Percentiles rank a stretch among this genome's conserved stretches.
phyloP scores from a whole-genome alignment of 2,113 vertebrate species.

The Cyanistes caeruleus region DNA sequence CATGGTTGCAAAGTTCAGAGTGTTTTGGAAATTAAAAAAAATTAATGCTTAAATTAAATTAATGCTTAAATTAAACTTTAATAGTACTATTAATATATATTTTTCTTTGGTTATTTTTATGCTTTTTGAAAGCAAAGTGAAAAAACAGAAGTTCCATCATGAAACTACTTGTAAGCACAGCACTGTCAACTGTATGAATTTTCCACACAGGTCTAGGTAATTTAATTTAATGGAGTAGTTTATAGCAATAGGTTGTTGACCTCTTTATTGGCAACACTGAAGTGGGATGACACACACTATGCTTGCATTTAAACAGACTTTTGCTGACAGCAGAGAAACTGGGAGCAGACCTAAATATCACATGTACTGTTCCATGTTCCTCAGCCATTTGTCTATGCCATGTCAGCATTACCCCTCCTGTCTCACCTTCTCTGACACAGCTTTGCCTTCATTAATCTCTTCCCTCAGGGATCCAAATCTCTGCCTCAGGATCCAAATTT shows the following conservation, averaged over 20 bases:
- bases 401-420: not conserved
- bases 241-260: not conserved
- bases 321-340: conserved; percentile 17
- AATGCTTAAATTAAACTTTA: not conserved
- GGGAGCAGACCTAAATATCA: not conserved
- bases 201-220: conserved; percentile 20
- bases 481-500: not conserved
- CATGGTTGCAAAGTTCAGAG: not conserved
- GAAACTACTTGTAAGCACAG: not conserved
- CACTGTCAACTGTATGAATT: not conserved
- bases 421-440: conserved; percentile 1
- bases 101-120: not conserved
- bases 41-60: not conserved
- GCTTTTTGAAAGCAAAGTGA: conserved; percentile 14
- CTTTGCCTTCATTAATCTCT: conserved; percentile 6
- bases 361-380: not conserved
- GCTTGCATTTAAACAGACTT: conserved; percentile 12
- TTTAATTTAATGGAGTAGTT: not conserved
- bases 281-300: conserved; percentile 15
- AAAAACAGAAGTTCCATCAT: conserved; percentile 23
- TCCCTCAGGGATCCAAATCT: not conserved
- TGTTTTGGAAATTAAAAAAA: not conserved
- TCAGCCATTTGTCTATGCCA: not conserved
- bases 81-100: not conserved
- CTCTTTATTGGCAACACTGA: not conserved